Evolutionary conservation across 2,113 vertebrate genomes (phyloP).

Genomic region (Carlito syrichta): DNA sequence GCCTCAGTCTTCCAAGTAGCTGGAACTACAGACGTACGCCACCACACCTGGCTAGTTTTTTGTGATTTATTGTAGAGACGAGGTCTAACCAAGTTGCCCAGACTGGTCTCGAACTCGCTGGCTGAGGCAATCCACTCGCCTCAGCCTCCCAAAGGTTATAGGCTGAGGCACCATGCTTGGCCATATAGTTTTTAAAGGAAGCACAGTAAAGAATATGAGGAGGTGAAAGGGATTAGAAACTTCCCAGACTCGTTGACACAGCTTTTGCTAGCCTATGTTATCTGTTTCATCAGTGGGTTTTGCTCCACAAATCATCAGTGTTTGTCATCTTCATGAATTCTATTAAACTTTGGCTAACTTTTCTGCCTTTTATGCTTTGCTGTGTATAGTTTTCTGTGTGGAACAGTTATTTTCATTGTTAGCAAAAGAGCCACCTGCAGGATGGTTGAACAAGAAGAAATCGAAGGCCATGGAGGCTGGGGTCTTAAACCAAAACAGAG

Average conservation of each 20-base stretch:
- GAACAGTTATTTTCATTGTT: background rate
- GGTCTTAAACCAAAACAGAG: background rate
- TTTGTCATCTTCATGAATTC: background rate
- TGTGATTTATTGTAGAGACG: no score
- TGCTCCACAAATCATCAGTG: background rate
- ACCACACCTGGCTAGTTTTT: no score
- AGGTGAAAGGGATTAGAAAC: background rate
- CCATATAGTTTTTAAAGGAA: background rate
- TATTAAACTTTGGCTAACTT: background rate
- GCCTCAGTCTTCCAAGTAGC: no score
- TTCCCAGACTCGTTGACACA: background rate
- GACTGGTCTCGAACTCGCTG: no score
- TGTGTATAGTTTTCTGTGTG: background rate
- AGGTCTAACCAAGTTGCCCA: no score
- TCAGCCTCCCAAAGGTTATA: no score
- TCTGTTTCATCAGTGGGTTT: background rate
- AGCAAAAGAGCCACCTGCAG: background rate
- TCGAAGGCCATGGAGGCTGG: accelerated
- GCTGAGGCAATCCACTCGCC: no score
- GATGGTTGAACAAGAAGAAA: background rate
- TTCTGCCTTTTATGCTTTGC: background rate
- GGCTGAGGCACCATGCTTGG: no score
- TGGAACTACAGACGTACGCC: no score
- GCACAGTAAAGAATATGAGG: background rate
- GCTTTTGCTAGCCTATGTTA: background rate